Base-by-base conservation (phyloP, 2,888 invertebrate genomes). In the Coelinius sp. region DNA sequence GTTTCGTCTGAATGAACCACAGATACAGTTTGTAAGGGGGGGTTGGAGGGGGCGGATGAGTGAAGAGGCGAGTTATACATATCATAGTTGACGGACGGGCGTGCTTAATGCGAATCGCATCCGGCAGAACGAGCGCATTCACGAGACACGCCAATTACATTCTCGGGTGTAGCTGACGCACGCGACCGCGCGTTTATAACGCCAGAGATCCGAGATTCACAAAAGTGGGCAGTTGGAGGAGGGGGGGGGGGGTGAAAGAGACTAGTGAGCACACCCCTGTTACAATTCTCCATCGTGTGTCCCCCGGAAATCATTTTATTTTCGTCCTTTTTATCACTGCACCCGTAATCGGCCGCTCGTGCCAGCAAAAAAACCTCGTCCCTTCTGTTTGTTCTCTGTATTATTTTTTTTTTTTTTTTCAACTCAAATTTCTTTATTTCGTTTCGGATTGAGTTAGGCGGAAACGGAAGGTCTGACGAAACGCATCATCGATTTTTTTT, bases 91-190 rank as follows among this genome's bases (percentile, higher is more conserved):
- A 81, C 76, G 79, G 81, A 81, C 83, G 80, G 80, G 81, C 81
- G 82, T 80, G 82, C 80, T 82, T 82, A 83, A 83, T 83, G 79
- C 81, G 83, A 81, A 80, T 83, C 81, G 80, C 77, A 79, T 83
- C 82, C 83, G 83, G 82, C 79, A 82, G 83, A 82, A 75, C 79
- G 82, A 77, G 77, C 80, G 80, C 81, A 81, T 83, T 83, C 83
- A 82, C 78, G 81, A 80, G 80, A 82, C 82, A 81, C 81, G 83
- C 81, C 83, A 83, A 83, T 83, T 83, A 83, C 82, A 81, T 76
- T 76, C 76, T 75, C 72, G 78, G 78, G 78, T 77, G 73, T 79
- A 80, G 78, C 78, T 79, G 79, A 80, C 79, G 81, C 80, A 77
- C 79, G 77, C 77, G 77, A 70, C 70, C 75, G 73, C 70, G 75